phyloP scores from a whole-genome alignment of 2,888 invertebrate species.

The Eilema griseolum region DNA sequence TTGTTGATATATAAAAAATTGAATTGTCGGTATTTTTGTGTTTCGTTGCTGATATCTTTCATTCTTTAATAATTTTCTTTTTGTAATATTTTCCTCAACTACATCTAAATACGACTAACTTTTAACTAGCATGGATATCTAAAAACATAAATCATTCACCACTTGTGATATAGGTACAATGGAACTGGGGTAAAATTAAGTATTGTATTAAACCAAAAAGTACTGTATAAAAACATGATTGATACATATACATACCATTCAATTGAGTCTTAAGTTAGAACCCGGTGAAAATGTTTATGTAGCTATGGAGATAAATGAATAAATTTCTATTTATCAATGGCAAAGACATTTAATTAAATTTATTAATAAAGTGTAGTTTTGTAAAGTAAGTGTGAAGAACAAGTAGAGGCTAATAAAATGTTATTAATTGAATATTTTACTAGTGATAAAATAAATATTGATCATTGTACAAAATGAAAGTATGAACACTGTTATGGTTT shows the following conservation, averaged over 20 bases:
- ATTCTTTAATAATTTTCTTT: no score
- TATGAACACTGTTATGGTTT: conserved; percentile 42
- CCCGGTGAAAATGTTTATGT: background rate
- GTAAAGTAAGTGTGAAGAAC: conserved; percentile 27
- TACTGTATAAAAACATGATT: background rate
- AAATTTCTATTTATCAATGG: background rate
- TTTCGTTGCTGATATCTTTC: no score
- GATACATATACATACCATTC: background rate
- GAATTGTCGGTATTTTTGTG: no score
- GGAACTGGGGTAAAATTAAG: background rate
- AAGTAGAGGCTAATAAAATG: conserved; percentile 46
- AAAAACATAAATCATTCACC: no score
- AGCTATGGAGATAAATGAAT: background rate
- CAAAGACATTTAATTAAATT: background rate
- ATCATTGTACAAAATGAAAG: conserved; percentile 31
- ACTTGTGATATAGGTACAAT: background rate
- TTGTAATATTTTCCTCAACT: no score
- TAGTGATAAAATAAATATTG: conserved; percentile 18
- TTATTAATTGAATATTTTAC: conserved; percentile 22
- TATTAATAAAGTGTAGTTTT: conserved; percentile 26
- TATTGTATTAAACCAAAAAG: conserved; percentile 4
- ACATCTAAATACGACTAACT: no score
- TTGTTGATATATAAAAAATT: no score
- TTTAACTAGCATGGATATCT: no score
- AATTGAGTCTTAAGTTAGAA: background rate